Evolutionary conservation across 2,113 vertebrate genomes (phyloP).

Genomic region (Hippocampus abdominalis): DNA sequence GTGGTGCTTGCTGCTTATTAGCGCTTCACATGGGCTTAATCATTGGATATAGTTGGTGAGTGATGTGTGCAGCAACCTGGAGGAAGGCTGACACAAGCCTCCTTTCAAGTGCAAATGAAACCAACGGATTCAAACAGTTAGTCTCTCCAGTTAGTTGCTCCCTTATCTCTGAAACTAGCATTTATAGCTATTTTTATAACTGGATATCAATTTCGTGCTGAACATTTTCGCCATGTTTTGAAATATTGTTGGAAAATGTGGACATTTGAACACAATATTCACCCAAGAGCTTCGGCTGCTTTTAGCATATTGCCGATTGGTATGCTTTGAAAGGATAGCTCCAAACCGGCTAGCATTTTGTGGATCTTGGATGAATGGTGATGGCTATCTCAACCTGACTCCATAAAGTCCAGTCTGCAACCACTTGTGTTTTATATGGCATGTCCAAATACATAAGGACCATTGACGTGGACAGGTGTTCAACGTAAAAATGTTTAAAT

Average conservation of each 20-base stretch:
- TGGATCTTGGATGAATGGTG: neutral
- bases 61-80: constrained; percentile 54
- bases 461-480: neutral
- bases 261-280: neutral
- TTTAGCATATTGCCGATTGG: neutral
- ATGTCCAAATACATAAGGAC: neutral
- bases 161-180: constrained; percentile 27
- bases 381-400: neutral
- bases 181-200: constrained; percentile 12
- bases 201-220: constrained; percentile 26
- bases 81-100: constrained; percentile 35
- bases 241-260: constrained; percentile 6
- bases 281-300: neutral
- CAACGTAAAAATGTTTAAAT: neutral
- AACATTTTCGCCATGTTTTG: constrained; percentile 1
- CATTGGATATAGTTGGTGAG: constrained; percentile 54
- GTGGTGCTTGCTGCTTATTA: constrained; percentile 66
- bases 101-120: constrained; percentile 64
- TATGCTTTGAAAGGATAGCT: too few relatives aligned
- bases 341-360: neutral
- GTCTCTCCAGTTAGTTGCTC: constrained; percentile 42
- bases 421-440: neutral
- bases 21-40: constrained; percentile 63
- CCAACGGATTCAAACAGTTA: constrained; percentile 42
- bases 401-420: neutral